Base-by-base conservation (phyloP, 2,888 invertebrate species). In the Lepidonotus clava region DNA sequence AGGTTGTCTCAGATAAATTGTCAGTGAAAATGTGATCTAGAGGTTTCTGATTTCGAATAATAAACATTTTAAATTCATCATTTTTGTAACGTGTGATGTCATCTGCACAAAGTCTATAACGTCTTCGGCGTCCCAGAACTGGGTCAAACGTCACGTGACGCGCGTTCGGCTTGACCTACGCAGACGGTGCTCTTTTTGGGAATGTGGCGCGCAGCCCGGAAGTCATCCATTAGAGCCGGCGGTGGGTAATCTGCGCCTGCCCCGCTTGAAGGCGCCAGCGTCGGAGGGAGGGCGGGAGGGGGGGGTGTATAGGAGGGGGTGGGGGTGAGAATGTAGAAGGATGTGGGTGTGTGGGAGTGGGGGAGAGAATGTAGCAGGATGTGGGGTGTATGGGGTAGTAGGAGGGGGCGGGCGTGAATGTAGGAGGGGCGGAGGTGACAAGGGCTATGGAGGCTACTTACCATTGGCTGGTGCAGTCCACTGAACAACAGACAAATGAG, bases 151-250 rank as follows among this genome's bases (percentile, higher is more conserved):
- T n/a, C n/a, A n/a, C n/a, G n/a, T n/a, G n/a, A n/a, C n/a, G n/a
- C n/a, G n/a, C n/a, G n/a, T n/a, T n/a, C n/a, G n/a, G n/a, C 61
- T 24, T 11, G 61, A 61, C 36, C 71, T 71, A 38, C 71, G 71
- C 71, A 38, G 71, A 71, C 34, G 36, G 18, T 21, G 21, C n/a
- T 18, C n/a, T 34, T 71, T 71, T 71, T 21, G 36, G 36, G 1
- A 38, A 34, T 5, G 11, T 38, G 14, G 36, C 38, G 71, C 71
- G 71, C 71, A 71, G 38, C 14, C 71, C 71, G 71, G 71, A 71
- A 71, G 71, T 71, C 36, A 71, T 71, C 71, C 71, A 71, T 71
- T 71, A 71, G 71, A 38, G 21, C 36, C 14, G 18, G 71, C 34
- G 71, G 71, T 24, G 24, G n/a, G 71, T 71, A 71, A 71, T 71